Evolutionary conservation across 2,797 vertebrate species (phyloP), one percentile per base, ranked within the genome.

Genomic region (Danionella dracula): DNA sequence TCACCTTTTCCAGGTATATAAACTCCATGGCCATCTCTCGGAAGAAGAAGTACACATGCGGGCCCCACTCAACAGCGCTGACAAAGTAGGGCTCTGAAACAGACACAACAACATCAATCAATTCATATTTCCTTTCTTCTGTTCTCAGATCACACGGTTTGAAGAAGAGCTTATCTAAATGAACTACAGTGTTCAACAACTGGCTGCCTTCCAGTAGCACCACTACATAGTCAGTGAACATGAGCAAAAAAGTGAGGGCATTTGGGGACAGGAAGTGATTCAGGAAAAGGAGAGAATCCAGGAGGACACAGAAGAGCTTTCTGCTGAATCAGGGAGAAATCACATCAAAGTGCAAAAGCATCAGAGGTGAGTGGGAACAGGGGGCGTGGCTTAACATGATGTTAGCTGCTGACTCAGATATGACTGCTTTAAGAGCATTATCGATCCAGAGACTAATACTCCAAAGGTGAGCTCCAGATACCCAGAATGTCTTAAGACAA

Each of bases 21-120:
- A 95, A 97, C 84, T 99, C 96, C 92, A 97, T 95, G 29, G 95
- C 96, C 1, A 97, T 96, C 83, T 99, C 96, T 56, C 94, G 84
- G 87, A 99, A 97, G 89, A 98, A 97, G 89, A 99, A 97, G 82
- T 98, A 99, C 75, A 99, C 90, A 53, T 99, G 95, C 61, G 90
- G 88, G 51, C 88, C 93, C 93, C 95, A 98, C 66, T 97, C 95
- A 78, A 98, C 93, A 0, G 94, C 90, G 0, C 93, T 96, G 74
- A 99, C 90, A 0, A 98, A 99, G 74, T 92, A 96, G 0, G 95
- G 96, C 81, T 99, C 95, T 98, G 73, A 11, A 34, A 73, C 17
- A 71, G 38, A 68, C 4, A 4, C 1, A 32, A 1, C 1, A 8
- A 10, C 4, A 21, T 4, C 15, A 44, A 48, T 35, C 16, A 9